Evolutionary conservation across 2,113 vertebrate species (phyloP).

Genomic region (Todiramphus saurophagus): DNA sequence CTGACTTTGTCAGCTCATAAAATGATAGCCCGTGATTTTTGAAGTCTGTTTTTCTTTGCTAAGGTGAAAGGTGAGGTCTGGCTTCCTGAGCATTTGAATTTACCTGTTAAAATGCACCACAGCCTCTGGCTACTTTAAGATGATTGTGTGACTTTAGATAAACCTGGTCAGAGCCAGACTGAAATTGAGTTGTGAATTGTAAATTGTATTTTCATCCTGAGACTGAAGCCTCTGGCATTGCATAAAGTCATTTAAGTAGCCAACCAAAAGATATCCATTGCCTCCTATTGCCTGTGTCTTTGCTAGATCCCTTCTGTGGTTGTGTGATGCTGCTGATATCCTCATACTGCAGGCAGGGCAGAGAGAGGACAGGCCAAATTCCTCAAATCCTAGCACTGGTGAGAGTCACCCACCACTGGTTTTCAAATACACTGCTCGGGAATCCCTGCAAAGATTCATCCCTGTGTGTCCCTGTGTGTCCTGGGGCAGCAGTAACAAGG

Average conservation of each 20-base stretch:
- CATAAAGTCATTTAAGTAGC: background rate
- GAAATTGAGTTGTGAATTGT: background rate
- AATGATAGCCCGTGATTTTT: background rate
- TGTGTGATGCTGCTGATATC: fast-evolving
- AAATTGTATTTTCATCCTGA: background rate
- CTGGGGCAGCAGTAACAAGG: background rate
- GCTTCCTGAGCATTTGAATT: background rate
- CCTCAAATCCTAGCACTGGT: background rate
- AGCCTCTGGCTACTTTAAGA: background rate
- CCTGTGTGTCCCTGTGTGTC: background rate
- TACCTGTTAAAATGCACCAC: background rate
- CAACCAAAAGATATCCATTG: background rate
- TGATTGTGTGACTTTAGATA: background rate
- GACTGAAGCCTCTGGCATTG: background rate
- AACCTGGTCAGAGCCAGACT: background rate
- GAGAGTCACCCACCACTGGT: background rate
- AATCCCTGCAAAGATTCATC: background rate
- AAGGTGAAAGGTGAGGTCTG: background rate
- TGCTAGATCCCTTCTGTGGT: background rate
- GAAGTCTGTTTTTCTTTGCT: background rate
- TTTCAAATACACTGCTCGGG: background rate
- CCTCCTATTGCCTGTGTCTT: background rate
- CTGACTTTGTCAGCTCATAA: background rate
- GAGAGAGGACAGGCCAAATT: background rate
- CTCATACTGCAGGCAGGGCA: background rate